Conservation (phyloP, 2,113 vertebrate genomes). For the Pseudorhombus dupliciocellatus region DNA sequence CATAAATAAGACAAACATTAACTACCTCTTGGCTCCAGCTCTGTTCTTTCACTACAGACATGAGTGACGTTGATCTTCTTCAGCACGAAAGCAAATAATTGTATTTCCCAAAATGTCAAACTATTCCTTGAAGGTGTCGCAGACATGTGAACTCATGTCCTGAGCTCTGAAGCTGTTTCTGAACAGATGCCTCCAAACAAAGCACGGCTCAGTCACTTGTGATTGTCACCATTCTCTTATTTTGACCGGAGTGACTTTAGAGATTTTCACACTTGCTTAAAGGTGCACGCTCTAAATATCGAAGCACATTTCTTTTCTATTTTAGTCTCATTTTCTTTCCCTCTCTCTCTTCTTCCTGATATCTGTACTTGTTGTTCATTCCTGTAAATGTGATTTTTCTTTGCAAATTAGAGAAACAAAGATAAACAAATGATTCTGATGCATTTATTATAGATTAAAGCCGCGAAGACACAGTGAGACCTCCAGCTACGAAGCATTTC, state of each 20-base stretch:
- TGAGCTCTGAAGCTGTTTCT: conserved; percentile 35
- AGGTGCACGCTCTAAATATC: no score
- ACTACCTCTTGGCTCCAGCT: background rate
- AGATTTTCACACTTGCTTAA: no score
- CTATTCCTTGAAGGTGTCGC: conserved; percentile 14
- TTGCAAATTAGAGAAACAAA: background rate
- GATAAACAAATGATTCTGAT: background rate
- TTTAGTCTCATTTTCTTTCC: background rate
- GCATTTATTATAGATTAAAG: conserved; percentile 25
- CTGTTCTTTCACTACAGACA: background rate
- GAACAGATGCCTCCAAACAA: conserved; percentile 51
- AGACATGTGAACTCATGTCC: conserved; percentile 1
- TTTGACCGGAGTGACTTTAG: no score
- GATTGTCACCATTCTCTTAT: background rate
- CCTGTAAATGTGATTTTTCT: background rate
- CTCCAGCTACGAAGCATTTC: background rate
- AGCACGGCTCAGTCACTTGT: conserved; percentile 35
- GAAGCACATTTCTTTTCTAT: no score
- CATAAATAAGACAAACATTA: background rate
- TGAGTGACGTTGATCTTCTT: background rate
- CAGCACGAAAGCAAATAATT: conserved; percentile 1
- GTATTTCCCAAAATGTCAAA: conserved; percentile 28
- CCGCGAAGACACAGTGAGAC: background rate
- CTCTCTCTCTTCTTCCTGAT: background rate
- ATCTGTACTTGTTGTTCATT: conserved; percentile 1